A percentile compares a stretch with the other conserved stretches of the same genome.
Conservation (phyloP, 2,113 vertebrate species). For the Phrynosoma blainvillii region DNA sequence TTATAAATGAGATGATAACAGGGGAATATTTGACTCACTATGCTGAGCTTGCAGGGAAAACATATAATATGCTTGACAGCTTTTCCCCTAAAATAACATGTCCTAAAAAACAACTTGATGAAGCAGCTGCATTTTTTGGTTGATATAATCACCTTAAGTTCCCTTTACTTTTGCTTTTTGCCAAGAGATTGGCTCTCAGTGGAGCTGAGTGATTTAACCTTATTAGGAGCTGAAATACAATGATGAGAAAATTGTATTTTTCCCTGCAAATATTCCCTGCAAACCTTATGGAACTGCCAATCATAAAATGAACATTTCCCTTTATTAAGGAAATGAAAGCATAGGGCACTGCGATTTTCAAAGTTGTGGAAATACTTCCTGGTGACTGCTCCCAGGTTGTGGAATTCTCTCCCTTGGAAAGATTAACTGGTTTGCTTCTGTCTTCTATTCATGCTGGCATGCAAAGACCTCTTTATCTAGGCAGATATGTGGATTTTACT, state of each 20-base stretch:
- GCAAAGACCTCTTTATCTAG: too few relatives aligned
- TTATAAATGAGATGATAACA: slow-evolving; percentile 52
- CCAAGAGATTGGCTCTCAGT: slow-evolving; percentile 48
- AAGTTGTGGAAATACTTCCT: not conserved
- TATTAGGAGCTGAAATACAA: slow-evolving; percentile 22
- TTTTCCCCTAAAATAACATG: slow-evolving; percentile 49
- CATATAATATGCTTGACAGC: slow-evolving; percentile 38
- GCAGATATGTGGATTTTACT: too few relatives aligned
- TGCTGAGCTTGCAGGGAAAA: not conserved
- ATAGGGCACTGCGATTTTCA: not conserved
- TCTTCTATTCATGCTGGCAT: too few relatives aligned
- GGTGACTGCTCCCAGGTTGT: too few relatives aligned
- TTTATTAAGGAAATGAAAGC: not conserved
- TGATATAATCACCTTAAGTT: slow-evolving; percentile 51
- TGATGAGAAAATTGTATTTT: not conserved
- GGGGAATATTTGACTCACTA: slow-evolving; percentile 40
- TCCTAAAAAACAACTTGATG: slow-evolving; percentile 31
- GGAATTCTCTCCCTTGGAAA: not conserved
- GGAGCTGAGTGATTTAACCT: slow-evolving; percentile 14
- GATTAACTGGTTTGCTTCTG: not conserved
- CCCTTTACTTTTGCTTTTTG: slow-evolving; percentile 55
- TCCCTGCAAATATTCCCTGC: too few relatives aligned
- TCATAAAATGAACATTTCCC: not conserved
- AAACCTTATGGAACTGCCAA: not conserved
- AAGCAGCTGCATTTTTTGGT: slow-evolving; percentile 47